Evolutionary conservation across 2,113 vertebrate genomes (phyloP).

Genomic region (Gambusia affinis): DNA sequence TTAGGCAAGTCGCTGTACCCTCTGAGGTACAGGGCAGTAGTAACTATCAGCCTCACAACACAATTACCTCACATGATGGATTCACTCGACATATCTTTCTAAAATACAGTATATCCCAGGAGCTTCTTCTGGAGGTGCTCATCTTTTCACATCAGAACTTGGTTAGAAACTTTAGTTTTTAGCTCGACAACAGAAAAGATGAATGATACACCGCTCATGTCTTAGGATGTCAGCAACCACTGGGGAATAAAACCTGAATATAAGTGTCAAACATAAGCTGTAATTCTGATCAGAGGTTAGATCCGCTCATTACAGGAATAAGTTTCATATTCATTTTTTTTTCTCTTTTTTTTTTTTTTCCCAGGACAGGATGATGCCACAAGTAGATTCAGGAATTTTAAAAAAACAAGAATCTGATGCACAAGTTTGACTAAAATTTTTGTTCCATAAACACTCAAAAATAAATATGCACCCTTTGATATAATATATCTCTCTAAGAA

Average conservation of each 20-base stretch:
- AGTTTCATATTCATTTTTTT: background rate
- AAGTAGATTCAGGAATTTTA: background rate
- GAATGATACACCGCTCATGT: background rate
- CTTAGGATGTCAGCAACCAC: background rate
- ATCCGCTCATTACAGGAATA: background rate
- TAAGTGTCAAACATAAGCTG: background rate
- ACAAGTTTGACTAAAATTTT: no score
- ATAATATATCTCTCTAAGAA: no score
- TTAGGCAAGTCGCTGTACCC: slow-evolving; percentile 8
- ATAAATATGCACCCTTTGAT: background rate
- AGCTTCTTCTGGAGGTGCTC: background rate
- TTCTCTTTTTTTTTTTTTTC: no score
- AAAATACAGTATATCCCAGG: background rate
- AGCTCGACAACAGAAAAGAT: background rate
- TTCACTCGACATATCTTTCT: background rate
- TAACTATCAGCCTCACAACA: slow-evolving; percentile 11
- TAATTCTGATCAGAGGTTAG: background rate
- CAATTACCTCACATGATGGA: background rate
- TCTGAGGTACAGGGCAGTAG: slow-evolving; percentile 25
- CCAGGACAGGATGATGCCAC: background rate
- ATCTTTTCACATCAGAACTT: background rate
- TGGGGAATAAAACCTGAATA: background rate
- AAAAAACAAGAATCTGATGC: no score
- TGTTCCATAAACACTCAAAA: background rate
- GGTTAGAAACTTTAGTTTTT: background rate